A percentile compares a stretch with the other conserved stretches of the same genome.
These are phyloP conservation scores for Drosophila recens DNA, from an alignment of 2,888 invertebrate genomes.

Conservation along the genomic window DNA sequence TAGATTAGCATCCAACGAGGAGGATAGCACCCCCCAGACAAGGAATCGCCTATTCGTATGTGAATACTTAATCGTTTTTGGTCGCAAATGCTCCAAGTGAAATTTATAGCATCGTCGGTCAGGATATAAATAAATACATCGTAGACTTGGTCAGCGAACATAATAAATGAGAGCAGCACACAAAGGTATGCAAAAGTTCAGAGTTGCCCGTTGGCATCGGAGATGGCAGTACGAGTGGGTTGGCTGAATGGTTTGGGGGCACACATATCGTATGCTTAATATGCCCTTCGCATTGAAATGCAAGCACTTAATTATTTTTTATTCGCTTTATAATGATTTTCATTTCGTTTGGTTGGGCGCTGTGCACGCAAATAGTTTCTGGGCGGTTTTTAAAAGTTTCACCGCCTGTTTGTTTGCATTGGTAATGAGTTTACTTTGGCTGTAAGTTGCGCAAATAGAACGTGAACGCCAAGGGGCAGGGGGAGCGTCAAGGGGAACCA, in stretches of 20 bases:
- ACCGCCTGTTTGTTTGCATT: conserved; percentile 80
- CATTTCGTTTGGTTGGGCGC: conserved; percentile 43
- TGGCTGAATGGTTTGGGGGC: not conserved
- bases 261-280: conserved; percentile 49
- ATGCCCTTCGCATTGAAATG: conserved; percentile 46
- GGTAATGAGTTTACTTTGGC: conserved; percentile 83
- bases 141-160: conserved; percentile 19
- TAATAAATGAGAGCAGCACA: conserved; percentile 11
- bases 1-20: not conserved
- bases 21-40: not conserved
- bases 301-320: conserved; percentile 73
- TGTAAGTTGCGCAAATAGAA: conserved; percentile 80
- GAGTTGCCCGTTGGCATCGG: conserved; percentile 7
- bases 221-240: not conserved
- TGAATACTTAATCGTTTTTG: conserved; percentile 12
- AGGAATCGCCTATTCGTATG: conserved; percentile 1
- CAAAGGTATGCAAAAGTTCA: conserved; percentile 30
- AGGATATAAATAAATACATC: conserved; percentile 1
- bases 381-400: conserved; percentile 67
- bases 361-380: conserved; percentile 69
- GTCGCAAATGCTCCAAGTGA: conserved; percentile 2
- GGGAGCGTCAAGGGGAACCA: not conserved
- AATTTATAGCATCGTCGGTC: conserved; percentile 1
- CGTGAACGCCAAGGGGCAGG: conserved; percentile 23
- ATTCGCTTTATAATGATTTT: conserved; percentile 61